Conservation (phyloP, 92 coral and sea anemone species). For the Desmophyllum pertusum region DNA sequence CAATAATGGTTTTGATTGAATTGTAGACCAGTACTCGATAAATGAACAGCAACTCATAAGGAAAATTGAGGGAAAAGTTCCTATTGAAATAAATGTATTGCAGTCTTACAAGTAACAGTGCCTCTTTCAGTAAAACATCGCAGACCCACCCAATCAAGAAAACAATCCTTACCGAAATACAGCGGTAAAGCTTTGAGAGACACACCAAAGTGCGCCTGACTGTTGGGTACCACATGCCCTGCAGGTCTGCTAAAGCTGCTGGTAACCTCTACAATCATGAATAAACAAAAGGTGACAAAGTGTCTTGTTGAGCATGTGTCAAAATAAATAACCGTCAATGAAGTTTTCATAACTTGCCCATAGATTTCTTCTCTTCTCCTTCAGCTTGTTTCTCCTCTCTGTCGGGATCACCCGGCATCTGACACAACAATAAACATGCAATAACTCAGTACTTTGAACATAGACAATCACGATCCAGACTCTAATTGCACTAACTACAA, state of each 20-base stretch:
- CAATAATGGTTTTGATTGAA: no score
- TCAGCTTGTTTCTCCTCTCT: slow-evolving; percentile 50
- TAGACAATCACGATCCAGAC: no score
- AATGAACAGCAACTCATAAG: no score
- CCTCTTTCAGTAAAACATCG: no score
- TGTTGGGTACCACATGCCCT: slow-evolving; percentile 99
- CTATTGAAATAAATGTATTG: no score
- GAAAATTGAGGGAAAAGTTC: no score
- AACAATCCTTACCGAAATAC: slow-evolving; percentile 81
- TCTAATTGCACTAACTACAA: no score
- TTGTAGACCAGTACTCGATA: no score
- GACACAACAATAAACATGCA: no score
- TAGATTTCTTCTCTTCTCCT: slow-evolving; percentile 35
- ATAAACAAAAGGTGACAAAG: background rate
- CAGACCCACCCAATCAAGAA: background rate
- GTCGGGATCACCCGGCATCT: slow-evolving; percentile 38
- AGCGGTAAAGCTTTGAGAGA: slow-evolving; percentile 93
- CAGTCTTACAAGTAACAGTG: no score
- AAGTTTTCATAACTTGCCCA: background rate
- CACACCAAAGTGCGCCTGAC: slow-evolving; percentile 95
- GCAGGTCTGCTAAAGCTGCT: slow-evolving; percentile 92
- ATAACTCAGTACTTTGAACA: background rate
- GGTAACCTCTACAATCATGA: slow-evolving; percentile 73
- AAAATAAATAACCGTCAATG: no score
- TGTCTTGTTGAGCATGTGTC: background rate